Evolutionary conservation across 1,140 invertebrate species (phyloP).

Genomic region (Lepidurus couesii): DNA sequence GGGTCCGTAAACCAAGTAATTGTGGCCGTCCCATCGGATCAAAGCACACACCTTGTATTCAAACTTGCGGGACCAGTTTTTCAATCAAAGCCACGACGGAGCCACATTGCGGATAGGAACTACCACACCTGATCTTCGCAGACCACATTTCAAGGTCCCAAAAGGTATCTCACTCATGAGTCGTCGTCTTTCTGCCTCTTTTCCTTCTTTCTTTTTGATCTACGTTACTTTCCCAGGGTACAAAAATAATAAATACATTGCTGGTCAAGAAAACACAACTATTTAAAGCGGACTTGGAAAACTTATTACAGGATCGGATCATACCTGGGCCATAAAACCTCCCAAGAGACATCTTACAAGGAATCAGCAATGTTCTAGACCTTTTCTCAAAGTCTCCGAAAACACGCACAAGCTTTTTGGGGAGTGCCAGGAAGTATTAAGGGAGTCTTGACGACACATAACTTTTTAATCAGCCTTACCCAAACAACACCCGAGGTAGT

Average conservation of each 20-base stretch:
- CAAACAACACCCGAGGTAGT: background rate
- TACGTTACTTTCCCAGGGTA: no score
- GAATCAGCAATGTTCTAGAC: background rate
- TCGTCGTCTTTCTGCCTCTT: background rate
- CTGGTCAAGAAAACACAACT: background rate
- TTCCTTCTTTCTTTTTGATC: background rate
- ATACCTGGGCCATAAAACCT: background rate
- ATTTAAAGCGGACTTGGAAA: background rate
- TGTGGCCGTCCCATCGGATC: no score
- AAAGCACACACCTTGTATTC: no score
- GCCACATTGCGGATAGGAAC: background rate
- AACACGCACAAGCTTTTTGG: background rate
- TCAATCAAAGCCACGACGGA: background rate
- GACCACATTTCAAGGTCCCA: background rate
- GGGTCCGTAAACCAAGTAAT: no score
- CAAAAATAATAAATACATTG: no score
- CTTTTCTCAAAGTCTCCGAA: background rate
- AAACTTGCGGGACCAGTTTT: background rate
- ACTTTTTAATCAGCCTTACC: conserved; percentile 11
- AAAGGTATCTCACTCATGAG: background rate
- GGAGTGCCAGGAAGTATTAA: background rate
- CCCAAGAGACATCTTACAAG: background rate
- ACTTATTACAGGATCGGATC: no score
- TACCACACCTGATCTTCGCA: background rate
- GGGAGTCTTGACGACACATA: background rate